Conservation (phyloP, 2,888 invertebrate species). For the Phytoseiulus persimilis region DNA sequence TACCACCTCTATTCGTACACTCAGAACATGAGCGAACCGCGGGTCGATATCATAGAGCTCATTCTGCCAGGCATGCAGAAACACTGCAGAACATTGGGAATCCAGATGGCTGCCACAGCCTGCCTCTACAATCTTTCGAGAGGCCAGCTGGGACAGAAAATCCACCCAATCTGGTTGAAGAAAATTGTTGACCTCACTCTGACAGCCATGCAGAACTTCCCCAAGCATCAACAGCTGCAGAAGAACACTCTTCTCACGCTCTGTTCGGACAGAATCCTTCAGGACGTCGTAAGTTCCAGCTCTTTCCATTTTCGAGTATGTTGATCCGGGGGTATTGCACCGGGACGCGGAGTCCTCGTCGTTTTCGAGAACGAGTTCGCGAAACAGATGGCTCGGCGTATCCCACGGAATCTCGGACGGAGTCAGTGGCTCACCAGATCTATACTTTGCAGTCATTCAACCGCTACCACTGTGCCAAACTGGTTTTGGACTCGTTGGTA, state of each 20-base stretch:
- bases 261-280: constrained; percentile 67
- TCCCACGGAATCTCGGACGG: too few relatives aligned
- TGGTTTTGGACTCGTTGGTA: constrained; percentile 65
- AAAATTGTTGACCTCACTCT: constrained; percentile 60
- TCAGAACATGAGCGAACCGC: constrained; percentile 53
- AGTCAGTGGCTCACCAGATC: too few relatives aligned
- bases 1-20: constrained; percentile 57
- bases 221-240: constrained; percentile 61
- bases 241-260: constrained; percentile 65
- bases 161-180: constrained; percentile 59
- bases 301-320: background rate
- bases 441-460: constrained; percentile 55
- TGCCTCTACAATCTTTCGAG: constrained; percentile 65
- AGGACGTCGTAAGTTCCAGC: constrained; percentile 56
- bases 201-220: constrained; percentile 62
- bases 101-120: constrained; percentile 67
- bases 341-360: too few relatives aligned
- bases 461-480: constrained; percentile 60
- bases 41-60: constrained; percentile 59
- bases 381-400: too few relatives aligned
- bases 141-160: constrained; percentile 58
- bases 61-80: constrained; percentile 50
- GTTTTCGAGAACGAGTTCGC: too few relatives aligned
- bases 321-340: too few relatives aligned
- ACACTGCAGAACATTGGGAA: constrained; percentile 54